Conservation (phyloP, 2,888 invertebrate species). For the Amiota mariae region DNA sequence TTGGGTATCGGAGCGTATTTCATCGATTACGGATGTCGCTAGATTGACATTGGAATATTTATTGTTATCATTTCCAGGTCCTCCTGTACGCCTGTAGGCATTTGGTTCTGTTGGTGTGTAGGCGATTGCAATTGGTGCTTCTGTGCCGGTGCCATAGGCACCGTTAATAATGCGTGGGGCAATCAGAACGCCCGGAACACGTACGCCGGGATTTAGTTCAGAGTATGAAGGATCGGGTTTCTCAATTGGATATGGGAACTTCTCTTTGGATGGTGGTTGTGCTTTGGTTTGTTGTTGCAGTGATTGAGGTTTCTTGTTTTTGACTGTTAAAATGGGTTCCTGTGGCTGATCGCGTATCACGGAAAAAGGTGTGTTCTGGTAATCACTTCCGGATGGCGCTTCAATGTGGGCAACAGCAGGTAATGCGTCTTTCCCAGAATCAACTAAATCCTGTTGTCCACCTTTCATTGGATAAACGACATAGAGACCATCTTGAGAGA, state of each 20-base stretch:
- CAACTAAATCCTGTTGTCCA: constrained; percentile 27
- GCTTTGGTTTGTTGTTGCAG: constrained; percentile 62
- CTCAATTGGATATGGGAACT: constrained; percentile 80
- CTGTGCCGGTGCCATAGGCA: constrained; percentile 73
- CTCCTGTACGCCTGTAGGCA: constrained; percentile 50
- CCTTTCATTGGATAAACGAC: constrained; percentile 60
- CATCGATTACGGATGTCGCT: constrained; percentile 74
- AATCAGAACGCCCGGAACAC: constrained; percentile 69
- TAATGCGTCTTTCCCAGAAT: constrained; percentile 42
- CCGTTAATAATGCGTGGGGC: constrained; percentile 74
- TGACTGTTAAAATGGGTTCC: constrained; percentile 73
- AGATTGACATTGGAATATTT: constrained; percentile 75
- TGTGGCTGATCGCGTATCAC: constrained; percentile 73
- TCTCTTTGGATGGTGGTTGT: constrained; percentile 73
- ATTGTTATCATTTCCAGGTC: constrained; percentile 29
- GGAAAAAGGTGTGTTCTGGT: constrained; percentile 73
- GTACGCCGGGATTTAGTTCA: constrained; percentile 59
- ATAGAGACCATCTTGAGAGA: constrained; percentile 58
- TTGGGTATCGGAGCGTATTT: constrained; percentile 72
- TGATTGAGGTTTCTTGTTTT: constrained; percentile 70
- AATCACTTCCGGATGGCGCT: constrained; percentile 63
- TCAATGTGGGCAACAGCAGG: constrained; percentile 55
- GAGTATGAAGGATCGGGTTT: constrained; percentile 75
- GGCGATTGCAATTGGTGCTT: constrained; percentile 79
- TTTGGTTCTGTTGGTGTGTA: constrained; percentile 78